A percentile compares a stretch with the other conserved stretches of the same genome.
phyloP scores from a whole-genome alignment of 2,888 invertebrate species.

The Cinara cedri region DNA sequence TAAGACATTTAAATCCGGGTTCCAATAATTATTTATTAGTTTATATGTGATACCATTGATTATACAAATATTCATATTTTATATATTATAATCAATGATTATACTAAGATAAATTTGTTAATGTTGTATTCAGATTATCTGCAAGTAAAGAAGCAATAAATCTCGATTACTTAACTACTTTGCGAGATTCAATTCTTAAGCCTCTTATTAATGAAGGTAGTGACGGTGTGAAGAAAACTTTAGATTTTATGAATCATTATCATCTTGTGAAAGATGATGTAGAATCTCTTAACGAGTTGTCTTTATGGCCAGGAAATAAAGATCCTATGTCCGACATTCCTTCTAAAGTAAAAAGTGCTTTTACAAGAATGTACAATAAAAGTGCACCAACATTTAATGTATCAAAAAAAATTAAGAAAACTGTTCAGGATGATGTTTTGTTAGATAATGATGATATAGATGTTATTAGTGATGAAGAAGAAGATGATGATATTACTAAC shows the following conservation, averaged over 20 bases:
- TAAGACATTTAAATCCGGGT: background rate
- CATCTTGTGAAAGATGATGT: slow-evolving; percentile 88
- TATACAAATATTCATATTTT: too few species aligned
- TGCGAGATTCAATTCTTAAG: slow-evolving; percentile 76
- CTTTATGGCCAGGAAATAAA: slow-evolving; percentile 79
- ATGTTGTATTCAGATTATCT: slow-evolving; percentile 72
- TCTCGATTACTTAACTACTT: slow-evolving; percentile 83
- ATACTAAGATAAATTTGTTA: too few species aligned
- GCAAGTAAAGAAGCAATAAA: slow-evolving; percentile 82
- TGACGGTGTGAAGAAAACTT: slow-evolving; percentile 75
- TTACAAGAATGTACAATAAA: slow-evolving; percentile 93
- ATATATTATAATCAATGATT: too few species aligned
- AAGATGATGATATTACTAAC: slow-evolving; percentile 68
- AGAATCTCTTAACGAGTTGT: slow-evolving; percentile 84
- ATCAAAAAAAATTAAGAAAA: slow-evolving; percentile 70
- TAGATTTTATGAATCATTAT: slow-evolving; percentile 81
- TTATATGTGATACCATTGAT: too few species aligned
- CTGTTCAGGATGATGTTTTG: slow-evolving; percentile 62
- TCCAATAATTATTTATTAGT: background rate
- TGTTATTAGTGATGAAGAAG: slow-evolving; percentile 64
- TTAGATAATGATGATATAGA: slow-evolving; percentile 62
- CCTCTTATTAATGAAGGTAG: slow-evolving; percentile 75
- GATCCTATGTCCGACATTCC: slow-evolving; percentile 80
- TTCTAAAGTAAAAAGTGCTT: slow-evolving; percentile 85
- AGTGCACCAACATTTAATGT: slow-evolving; percentile 70